Evolutionary conservation across 2,113 vertebrate genomes (phyloP).

Genomic region (Ciconia maguari): DNA sequence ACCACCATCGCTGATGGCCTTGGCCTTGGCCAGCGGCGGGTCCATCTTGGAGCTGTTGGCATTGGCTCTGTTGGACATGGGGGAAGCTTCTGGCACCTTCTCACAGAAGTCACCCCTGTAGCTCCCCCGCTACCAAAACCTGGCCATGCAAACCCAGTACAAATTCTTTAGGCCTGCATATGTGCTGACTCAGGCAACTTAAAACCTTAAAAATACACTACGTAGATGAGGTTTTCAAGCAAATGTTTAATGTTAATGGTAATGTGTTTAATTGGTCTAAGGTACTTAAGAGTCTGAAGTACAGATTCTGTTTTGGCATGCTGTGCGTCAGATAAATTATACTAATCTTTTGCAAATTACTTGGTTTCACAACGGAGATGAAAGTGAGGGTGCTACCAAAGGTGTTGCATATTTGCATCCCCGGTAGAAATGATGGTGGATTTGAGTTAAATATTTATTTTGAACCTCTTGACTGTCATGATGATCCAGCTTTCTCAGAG

Average conservation of each 20-base stretch:
- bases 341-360: neutral
- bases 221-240: neutral
- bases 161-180: neutral
- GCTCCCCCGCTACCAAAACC: too few species aligned
- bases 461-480: neutral
- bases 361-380: neutral
- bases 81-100: too few species aligned
- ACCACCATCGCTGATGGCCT: too few species aligned
- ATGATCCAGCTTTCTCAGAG: neutral
- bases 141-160: too few species aligned
- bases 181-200: neutral
- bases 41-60: too few species aligned
- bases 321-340: neutral
- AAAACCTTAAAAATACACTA: neutral
- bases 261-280: neutral
- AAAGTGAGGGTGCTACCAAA: neutral
- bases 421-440: neutral
- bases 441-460: neutral
- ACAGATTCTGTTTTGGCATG: neutral
- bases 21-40: too few species aligned
- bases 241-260: neutral
- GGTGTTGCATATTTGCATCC: neutral
- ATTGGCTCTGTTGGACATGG: too few species aligned
- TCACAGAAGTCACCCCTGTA: too few species aligned
- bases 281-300: neutral